phyloP scores from a whole-genome alignment of 2,113 vertebrate species.

The Pseudorhombus dupliciocellatus region DNA sequence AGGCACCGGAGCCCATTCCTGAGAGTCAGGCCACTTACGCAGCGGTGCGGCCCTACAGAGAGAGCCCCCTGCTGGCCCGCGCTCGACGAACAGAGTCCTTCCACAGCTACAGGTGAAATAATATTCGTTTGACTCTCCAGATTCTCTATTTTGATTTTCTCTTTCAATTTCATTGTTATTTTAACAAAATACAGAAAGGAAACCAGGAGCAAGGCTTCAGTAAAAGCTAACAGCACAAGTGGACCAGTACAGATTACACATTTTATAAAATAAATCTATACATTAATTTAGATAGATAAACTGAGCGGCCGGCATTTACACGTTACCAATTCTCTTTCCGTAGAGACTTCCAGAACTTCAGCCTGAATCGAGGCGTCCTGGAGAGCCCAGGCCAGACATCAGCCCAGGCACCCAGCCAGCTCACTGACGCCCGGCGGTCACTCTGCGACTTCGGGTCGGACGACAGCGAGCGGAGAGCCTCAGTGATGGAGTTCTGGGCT shows the following conservation, averaged over 20 bases:
- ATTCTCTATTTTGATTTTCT: too few species aligned
- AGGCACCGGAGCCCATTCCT: conserved; percentile 84
- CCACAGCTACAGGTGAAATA: conserved; percentile 84
- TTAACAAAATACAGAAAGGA: too few species aligned
- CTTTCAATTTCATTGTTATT: too few species aligned
- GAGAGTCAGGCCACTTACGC: conserved; percentile 89
- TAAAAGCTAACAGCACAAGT: too few species aligned
- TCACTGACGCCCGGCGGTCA: conserved; percentile 74
- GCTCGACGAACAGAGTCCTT: conserved; percentile 95
- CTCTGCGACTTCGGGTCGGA: conserved; percentile 75
- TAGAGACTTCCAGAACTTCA: conserved; percentile 91
- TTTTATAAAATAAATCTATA: too few species aligned
- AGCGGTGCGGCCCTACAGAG: conserved; percentile 91
- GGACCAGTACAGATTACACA: too few species aligned
- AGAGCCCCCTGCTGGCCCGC: conserved; percentile 93
- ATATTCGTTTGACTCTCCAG: neutral
- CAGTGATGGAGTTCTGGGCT: conserved; percentile 76
- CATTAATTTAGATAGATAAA: too few species aligned
- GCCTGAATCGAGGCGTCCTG: conserved; percentile 81
- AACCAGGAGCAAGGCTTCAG: too few species aligned
- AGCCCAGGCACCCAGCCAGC: conserved; percentile 47
- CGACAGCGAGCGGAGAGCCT: conserved; percentile 83
- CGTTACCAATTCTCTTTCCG: conserved; percentile 46
- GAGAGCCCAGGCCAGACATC: conserved; percentile 77
- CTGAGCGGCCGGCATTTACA: too few species aligned